Conservation (phyloP, 2,113 vertebrate genomes). For the Megaleporinus macrocephalus region DNA sequence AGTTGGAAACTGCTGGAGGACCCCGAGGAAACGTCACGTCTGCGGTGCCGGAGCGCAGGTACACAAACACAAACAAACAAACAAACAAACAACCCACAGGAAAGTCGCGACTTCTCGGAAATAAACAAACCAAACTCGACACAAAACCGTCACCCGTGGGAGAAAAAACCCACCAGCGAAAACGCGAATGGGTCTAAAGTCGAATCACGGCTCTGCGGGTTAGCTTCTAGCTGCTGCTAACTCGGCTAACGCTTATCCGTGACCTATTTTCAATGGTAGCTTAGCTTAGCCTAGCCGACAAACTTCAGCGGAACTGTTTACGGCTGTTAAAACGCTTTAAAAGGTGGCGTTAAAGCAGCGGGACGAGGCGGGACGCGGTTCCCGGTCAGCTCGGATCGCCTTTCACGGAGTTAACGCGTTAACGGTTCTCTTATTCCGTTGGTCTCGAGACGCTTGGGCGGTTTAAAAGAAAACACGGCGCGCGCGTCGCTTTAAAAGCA, state of each 20-base stretch:
- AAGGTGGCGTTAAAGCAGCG: neutral
- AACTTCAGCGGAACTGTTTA: neutral
- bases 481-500: neutral
- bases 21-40: neutral
- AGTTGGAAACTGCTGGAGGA: neutral
- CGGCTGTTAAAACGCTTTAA: neutral
- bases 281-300: neutral
- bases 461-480: neutral
- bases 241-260: neutral
- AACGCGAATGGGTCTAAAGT: too few species aligned
- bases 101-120: too few species aligned
- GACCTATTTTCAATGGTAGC: neutral
- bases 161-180: too few species aligned
- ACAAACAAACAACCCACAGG: neutral
- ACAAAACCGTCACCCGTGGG: too few species aligned
- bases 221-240: constrained; percentile 18
- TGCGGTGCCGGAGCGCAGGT: neutral
- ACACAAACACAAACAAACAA: neutral
- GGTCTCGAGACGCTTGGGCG: neutral
- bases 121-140: too few species aligned
- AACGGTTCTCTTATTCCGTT: neutral
- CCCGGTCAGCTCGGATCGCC: too few species aligned
- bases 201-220: too few species aligned
- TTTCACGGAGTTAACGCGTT: neutral
- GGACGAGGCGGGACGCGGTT: too few species aligned